Conservation (phyloP, 2,888 invertebrate species). For the Chorisops tibialis region DNA sequence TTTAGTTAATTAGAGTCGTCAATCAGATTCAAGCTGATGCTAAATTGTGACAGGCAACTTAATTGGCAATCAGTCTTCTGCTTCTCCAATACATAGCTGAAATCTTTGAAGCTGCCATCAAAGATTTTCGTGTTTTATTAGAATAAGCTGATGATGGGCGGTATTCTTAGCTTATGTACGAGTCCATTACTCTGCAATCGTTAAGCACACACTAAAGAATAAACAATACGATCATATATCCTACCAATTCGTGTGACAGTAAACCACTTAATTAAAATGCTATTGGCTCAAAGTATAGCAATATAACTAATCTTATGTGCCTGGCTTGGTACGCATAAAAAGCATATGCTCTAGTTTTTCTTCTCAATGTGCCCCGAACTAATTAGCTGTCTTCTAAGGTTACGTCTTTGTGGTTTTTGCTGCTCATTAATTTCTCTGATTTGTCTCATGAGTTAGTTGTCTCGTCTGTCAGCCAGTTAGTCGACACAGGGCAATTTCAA, state of each 20-base stretch:
- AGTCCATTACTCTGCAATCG: no score
- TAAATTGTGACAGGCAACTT: constrained; percentile 24
- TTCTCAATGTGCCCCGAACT: neutral
- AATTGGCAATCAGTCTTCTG: constrained; percentile 21
- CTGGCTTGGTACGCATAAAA: no score
- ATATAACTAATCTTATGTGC: no score
- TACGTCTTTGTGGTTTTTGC: constrained; percentile 4
- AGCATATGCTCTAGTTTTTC: no score
- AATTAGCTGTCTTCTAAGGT: constrained; percentile 16
- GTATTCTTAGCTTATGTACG: neutral
- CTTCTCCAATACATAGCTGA: neutral
- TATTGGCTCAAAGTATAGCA: no score
- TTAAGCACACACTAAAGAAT: no score
- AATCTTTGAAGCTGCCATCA: no score
- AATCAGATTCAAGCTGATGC: constrained; percentile 11
- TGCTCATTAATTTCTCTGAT: constrained; percentile 23
- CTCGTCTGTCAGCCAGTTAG: constrained; percentile 1
- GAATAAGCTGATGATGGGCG: constrained; percentile 15
- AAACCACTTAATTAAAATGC: no score
- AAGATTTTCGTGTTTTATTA: neutral
- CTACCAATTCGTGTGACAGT: no score
- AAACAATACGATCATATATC: no score
- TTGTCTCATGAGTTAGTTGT: constrained; percentile 22
- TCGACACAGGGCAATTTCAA: neutral
- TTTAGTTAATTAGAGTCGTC: constrained; percentile 23